Percentiles rank a stretch among this genome's conserved stretches.
phyloP scores from a whole-genome alignment of 2,797 vertebrate species.

The Pteronotus mesoamericanus region DNA sequence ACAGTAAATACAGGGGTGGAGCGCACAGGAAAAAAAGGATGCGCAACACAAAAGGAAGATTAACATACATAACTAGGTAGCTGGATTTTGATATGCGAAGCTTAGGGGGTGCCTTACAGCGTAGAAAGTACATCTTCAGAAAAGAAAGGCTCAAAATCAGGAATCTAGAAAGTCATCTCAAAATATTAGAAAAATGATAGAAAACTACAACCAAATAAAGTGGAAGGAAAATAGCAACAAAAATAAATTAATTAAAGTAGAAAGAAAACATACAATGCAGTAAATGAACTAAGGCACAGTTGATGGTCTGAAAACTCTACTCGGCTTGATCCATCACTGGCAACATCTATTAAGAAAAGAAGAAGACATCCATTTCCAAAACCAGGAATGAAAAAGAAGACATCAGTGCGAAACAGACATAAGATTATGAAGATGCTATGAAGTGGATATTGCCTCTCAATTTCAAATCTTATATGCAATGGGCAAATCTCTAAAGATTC shows the following conservation, averaged over 20 bases:
- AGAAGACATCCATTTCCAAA: neutral
- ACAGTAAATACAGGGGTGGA: neutral
- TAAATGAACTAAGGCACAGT: neutral
- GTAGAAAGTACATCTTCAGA: neutral
- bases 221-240: neutral
- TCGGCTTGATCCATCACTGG: neutral
- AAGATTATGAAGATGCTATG: neutral
- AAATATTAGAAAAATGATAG: neutral
- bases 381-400: neutral
- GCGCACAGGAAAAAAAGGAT: neutral
- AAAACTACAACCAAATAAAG: constrained; percentile 18
- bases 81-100: neutral
- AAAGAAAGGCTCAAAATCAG: neutral
- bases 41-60: neutral
- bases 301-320: neutral
- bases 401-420: neutral
- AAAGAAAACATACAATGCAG: neutral
- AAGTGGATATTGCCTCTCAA: neutral
- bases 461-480: neutral
- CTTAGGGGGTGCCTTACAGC: neutral
- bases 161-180: neutral
- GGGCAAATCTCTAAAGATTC: neutral
- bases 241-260: neutral
- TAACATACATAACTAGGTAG: neutral
- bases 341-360: neutral